Evolutionary conservation across 2,113 vertebrate species (phyloP).

Genomic region (Lepisosteus osseus): DNA sequence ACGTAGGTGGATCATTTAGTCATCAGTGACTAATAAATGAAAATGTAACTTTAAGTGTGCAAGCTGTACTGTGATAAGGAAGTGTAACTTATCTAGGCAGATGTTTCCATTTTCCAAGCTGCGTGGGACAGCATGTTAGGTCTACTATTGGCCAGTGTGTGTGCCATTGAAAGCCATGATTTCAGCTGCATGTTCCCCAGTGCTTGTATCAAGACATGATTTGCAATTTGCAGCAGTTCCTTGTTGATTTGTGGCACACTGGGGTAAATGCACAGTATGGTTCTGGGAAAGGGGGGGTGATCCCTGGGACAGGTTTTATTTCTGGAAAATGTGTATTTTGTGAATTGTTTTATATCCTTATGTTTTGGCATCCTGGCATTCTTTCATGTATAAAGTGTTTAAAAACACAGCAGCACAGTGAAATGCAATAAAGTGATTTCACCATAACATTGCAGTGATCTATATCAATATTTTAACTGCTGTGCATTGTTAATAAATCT

Average conservation of each 20-base stretch:
- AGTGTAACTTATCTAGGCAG: constrained; percentile 12
- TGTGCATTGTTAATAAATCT: neutral
- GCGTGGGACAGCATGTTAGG: neutral
- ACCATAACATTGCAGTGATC: too few relatives aligned
- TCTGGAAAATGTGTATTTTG: too few relatives aligned
- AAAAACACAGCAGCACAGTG: too few relatives aligned
- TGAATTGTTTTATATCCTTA: too few relatives aligned
- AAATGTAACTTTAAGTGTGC: neutral
- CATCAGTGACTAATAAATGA: neutral
- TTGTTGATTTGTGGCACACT: neutral
- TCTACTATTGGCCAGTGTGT: neutral
- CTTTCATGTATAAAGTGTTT: too few relatives aligned
- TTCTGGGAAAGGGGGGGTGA: too few relatives aligned
- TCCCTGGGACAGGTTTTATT: too few relatives aligned
- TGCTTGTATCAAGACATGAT: neutral
- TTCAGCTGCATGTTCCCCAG: neutral
- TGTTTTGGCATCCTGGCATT: too few relatives aligned
- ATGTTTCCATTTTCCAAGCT: constrained; percentile 1
- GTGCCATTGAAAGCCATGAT: neutral
- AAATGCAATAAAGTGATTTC: too few relatives aligned
- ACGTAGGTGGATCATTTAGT: neutral
- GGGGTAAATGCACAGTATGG: too few relatives aligned
- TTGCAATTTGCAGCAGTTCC: neutral
- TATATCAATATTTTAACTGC: neutral
- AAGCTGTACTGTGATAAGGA: neutral